These are phyloP conservation scores for Drosophila buzzatii DNA, from an alignment of 2,888 invertebrate species.

Conservation along the genomic window DNA sequence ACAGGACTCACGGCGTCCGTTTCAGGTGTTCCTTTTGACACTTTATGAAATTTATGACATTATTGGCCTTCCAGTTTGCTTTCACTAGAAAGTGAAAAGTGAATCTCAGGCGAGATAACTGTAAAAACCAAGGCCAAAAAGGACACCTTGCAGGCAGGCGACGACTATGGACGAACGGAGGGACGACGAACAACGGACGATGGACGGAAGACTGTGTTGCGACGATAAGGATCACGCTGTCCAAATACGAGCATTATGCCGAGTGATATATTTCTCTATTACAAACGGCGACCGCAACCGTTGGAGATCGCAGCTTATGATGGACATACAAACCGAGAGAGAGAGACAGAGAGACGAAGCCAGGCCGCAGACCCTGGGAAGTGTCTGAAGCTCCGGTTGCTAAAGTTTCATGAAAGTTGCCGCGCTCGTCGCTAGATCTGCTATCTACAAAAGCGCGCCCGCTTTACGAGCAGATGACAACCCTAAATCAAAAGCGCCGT, in stretches of 20 bases:
- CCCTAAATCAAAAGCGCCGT: constrained; percentile 71
- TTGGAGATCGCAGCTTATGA: constrained; percentile 26
- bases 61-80: constrained; percentile 58
- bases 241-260: constrained; percentile 45
- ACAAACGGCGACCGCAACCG: constrained; percentile 47
- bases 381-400: constrained; percentile 16
- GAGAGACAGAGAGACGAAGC: neutral
- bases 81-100: constrained; percentile 74
- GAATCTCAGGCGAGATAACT: constrained; percentile 49
- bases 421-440: constrained; percentile 47
- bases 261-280: constrained; percentile 76
- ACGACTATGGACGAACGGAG: neutral
- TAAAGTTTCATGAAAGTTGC: constrained; percentile 32
- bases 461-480: constrained; percentile 69
- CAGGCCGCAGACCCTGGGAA: constrained; percentile 5
- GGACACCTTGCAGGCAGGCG: constrained; percentile 37
- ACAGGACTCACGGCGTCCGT: constrained; percentile 20
- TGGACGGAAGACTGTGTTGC: constrained; percentile 38
- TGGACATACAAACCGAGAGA: neutral
- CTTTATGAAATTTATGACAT: constrained; percentile 84
- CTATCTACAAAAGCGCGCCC: constrained; percentile 63
- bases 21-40: constrained; percentile 79
- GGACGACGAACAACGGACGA: neutral
- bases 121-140: constrained; percentile 64
- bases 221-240: constrained; percentile 53